Base-by-base conservation (phyloP, 2,888 invertebrate species). In the Brenthis ino region DNA sequence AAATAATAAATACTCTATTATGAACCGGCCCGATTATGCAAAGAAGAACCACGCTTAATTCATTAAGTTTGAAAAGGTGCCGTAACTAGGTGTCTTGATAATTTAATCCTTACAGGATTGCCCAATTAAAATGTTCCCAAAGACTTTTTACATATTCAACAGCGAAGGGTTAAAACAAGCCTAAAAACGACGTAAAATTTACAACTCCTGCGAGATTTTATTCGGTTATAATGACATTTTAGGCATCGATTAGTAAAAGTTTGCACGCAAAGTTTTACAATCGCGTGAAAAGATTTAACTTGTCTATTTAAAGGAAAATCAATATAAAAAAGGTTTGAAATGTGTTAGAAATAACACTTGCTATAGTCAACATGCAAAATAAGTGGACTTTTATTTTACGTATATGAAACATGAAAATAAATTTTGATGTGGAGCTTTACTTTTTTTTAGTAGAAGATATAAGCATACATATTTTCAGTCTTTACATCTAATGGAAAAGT, bases 31-130 rank as follows among this genome's bases (percentile, higher is more conserved):
- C 68, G 73, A 77, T 80, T 79, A 77, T 71, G 68, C 72, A 74
- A 73, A 66, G 75, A 65, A 65, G 37, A 66, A 65, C 76, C 77
- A 78, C 82, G 84, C 85, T 86, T 85, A 88, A 91, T 92, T 92
- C 91, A 93, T 92, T 91, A 92, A 87, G 84, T 88, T 88, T 82
- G 81, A 82, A 86, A 79, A 83, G 86, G 85, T 84, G 86, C 83
- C 81, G 84, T 91, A 90, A 91, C 91, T 87, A 92, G 92, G 92
- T 92, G 92, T 91, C 93, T 92, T 93, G 90, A 93, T 92, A 92
- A 92, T 93, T 92, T 93, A 93, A 93, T 93, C 92, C 91, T 86
- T 84, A 79, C 88, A 82, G 86, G 89, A 88, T 90, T 88, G 88
- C 86, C 90, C 93, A 91, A 92, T 92, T 92, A 92, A 88, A 89